Evolutionary conservation across 2,888 invertebrate species (phyloP), one percentile per base, ranked within the genome.

Genomic region (Cepaea hortensis): DNA sequence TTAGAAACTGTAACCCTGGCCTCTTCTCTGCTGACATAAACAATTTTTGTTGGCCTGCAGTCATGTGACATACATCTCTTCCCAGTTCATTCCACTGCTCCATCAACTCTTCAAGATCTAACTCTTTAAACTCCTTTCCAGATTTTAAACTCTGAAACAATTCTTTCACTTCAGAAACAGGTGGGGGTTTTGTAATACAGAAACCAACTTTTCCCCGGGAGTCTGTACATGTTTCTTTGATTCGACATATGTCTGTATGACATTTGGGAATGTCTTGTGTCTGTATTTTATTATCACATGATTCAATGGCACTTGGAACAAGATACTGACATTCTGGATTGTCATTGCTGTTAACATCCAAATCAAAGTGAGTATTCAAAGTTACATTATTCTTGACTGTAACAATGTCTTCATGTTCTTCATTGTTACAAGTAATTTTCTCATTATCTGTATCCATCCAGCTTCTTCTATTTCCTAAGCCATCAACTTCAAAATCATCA

Each of bases 401-500:
- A 79, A 62, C 79, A 62, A 0, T 18, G 62, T 35, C 35, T 0
- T 35, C 35, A 35, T 35, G 35, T 35, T 35, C 35, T 35, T 35
- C 35, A 35, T 35, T 35, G 35, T 35, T 35, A 13, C 35, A 62
- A 18, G 61, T 35, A 5, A 65, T 46, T 48, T 70, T 70, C 70
- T 23, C 81, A 46, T 80, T 62, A 80, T 11, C n/a, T 81, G n/a
- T 46, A 11, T 15, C 5, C 20, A 18, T 3, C 73, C 23, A 48
- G 35, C 7, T 46, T 65, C 62, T 75, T 65, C 20, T 35, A 3
- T n/a, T 13, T 35, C 5, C 13, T 20, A 20, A 20, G 18, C 13
- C 9, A 18, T 35, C 85, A 73, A 20, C 18, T 72, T 81, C 76
- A 81, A 85, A 85, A 55, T 85, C 85, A 65, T 81, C 85, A 81